Percentiles rank a stretch among this genome's conserved stretches.
Evolutionary conservation across 2,113 vertebrate genomes (phyloP).

Genomic region (Protobothrops flavoviridis): DNA sequence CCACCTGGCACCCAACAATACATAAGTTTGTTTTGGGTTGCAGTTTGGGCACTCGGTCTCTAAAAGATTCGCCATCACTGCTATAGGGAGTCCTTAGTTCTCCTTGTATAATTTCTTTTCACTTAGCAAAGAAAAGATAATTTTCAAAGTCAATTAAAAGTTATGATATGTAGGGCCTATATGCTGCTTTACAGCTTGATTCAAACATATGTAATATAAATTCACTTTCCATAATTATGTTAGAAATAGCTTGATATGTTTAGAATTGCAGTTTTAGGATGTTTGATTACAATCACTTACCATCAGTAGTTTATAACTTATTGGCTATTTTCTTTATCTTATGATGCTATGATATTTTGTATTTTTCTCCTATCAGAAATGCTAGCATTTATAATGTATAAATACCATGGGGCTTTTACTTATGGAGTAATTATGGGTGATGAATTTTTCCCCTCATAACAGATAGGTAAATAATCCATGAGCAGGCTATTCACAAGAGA

Average conservation of each 20-base stretch:
- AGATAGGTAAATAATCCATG: conserved; percentile 51
- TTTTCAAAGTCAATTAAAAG: background rate
- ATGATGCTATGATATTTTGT: background rate
- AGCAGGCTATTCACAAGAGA: conserved; percentile 37
- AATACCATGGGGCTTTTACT: conserved; percentile 31
- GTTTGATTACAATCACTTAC: background rate
- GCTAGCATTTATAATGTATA: background rate
- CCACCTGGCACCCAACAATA: too few species aligned
- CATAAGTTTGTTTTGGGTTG: too few species aligned
- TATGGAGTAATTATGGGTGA: background rate
- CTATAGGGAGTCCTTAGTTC: background rate
- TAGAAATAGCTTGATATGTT: background rate
- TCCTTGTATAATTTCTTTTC: background rate
- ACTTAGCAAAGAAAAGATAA: background rate
- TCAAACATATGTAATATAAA: background rate
- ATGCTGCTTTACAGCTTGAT: background rate
- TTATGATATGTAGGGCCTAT: background rate
- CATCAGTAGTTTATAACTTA: background rate
- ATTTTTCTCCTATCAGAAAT: conserved; percentile 7
- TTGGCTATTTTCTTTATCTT: background rate
- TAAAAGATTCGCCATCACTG: too few species aligned
- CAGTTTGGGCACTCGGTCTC: too few species aligned
- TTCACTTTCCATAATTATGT: background rate
- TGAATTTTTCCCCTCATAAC: conserved; percentile 22
- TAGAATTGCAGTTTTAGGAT: background rate